These are phyloP conservation scores for Chrysemys picta DNA, from an alignment of 2,113 vertebrate genomes.

Conservation along the genomic window DNA sequence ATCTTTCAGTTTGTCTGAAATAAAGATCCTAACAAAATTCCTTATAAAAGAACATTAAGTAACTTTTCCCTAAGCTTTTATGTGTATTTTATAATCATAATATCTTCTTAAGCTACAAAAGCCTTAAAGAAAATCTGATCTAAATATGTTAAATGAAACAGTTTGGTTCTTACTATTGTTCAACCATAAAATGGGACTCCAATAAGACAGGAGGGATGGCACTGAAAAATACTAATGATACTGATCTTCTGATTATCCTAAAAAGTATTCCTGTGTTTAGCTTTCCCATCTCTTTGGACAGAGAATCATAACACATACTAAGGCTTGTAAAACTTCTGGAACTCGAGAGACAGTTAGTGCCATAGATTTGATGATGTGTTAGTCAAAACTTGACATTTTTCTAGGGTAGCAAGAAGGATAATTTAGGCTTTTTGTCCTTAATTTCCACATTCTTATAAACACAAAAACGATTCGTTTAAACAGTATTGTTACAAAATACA, in stretches of 20 bases:
- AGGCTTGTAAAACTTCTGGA: constrained; percentile 60
- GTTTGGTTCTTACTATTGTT: neutral
- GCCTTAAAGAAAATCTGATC: neutral
- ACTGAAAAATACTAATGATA: constrained; percentile 42
- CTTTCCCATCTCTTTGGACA: constrained; percentile 31
- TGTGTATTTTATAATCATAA: neutral
- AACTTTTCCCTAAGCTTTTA: neutral
- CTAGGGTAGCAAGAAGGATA: constrained; percentile 45
- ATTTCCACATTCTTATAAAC: constrained; percentile 52
- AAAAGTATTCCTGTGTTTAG: constrained; percentile 54
- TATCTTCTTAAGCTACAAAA: neutral
- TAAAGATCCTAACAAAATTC: neutral
- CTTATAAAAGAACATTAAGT: neutral
- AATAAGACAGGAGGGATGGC: neutral
- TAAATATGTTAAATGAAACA: neutral
- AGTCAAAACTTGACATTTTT: constrained; percentile 57
- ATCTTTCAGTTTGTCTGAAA: neutral
- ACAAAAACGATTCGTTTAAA: constrained; percentile 63
- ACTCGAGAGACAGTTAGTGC: constrained; percentile 24
- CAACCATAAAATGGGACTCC: neutral
- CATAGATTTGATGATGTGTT: constrained; percentile 66
- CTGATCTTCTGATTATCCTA: constrained; percentile 12
- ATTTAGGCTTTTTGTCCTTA: constrained; percentile 44
- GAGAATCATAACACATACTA: constrained; percentile 52
- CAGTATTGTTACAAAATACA: constrained; percentile 37